Base-by-base conservation (phyloP, 2,888 invertebrate genomes). In the Orthosia cruda region DNA sequence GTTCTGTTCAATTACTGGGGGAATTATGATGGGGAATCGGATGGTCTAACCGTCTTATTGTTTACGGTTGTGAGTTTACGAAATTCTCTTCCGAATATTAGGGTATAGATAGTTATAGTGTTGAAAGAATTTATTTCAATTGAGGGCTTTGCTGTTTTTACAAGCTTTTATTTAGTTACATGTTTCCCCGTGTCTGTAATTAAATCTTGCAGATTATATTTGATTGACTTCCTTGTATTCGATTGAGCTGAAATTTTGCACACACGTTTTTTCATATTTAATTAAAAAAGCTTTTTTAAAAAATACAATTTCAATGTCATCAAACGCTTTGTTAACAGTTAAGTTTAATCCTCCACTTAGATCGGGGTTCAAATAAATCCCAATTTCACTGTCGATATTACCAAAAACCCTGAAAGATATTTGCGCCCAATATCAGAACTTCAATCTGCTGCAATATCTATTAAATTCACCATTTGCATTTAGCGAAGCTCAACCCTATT, bases 1-100 rank as follows among this genome's bases (percentile, higher is more conserved):
- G 80, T 82, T 63, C 61, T 26, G 61, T 84, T 80, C 77, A 77
- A 86, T 86, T 85, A 74, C 70, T 47, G 16, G n/a, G n/a, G n/a
- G 52, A 61, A 54, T 65, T 50, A 68, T 61, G 61, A 68, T n/a
- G 40, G 52, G n/a, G 26, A 26, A 26, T 26, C 26, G 26, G 26
- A 26, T 26, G 26, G 26, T 3, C 72, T 65, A 77, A 65, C 50
- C 50, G 57, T 49, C 15, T 77, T 65, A 72, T 71, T 54, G 57
- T 58, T 18, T 52, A 55, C 67, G 52, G 26, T 62, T 62, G 16
- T 20, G 16, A 57, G 13, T 26, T 62, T 58, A 47, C 9, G 40
- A 13, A 15, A 12, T 32, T 13, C 49, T 23, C 50, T 62, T 32
- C 15, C 4, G 26, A 9, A 57, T 16, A 11, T 57, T 57, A 26